These are phyloP conservation scores for Mormyrops boulengeri DNA, from an alignment of 2,797 vertebrate genomes.

Conservation along the genomic window DNA sequence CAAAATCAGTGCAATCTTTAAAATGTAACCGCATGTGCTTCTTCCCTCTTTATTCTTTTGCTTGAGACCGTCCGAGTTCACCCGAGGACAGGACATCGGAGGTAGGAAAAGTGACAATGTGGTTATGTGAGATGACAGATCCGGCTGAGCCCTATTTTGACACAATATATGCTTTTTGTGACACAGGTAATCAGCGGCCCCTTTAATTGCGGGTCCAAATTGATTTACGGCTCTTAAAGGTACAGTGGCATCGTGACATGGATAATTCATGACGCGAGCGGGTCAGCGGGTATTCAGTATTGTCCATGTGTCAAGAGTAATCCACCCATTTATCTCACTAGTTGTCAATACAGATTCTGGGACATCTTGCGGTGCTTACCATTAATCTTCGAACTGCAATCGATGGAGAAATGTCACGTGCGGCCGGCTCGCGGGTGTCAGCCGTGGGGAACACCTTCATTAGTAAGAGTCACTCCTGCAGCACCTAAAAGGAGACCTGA, in stretches of 20 bases:
- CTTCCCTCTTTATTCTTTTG: not conserved
- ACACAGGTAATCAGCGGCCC: not conserved
- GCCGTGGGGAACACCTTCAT: conserved; percentile 12
- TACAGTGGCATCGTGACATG: conserved; percentile 1
- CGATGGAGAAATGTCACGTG: conserved; percentile 33
- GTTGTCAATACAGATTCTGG: conserved; percentile 34
- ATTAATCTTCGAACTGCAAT: conserved; percentile 35
- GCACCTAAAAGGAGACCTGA: not conserved
- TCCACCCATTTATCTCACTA: conserved; percentile 29
- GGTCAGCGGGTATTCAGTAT: conserved; percentile 4
- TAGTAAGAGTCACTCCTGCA: not conserved
- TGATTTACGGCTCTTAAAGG: conserved; percentile 8
- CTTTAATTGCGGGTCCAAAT: conserved; percentile 21
- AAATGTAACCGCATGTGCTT: not conserved
- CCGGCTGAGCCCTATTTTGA: not conserved
- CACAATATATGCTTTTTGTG: not conserved
- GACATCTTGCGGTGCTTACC: conserved; percentile 25
- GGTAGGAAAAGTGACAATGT: not conserved
- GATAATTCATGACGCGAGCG: conserved; percentile 19
- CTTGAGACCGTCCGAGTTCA: not conserved
- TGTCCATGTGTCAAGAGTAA: conserved; percentile 29
- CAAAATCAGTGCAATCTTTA: not conserved
- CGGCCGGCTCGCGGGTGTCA: conserved; percentile 1
- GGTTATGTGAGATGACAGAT: not conserved
- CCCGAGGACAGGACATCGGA: not conserved